These are phyloP conservation scores for Neomorphus geoffroyi DNA, from an alignment of 2,797 vertebrate species.

Conservation along the genomic window DNA sequence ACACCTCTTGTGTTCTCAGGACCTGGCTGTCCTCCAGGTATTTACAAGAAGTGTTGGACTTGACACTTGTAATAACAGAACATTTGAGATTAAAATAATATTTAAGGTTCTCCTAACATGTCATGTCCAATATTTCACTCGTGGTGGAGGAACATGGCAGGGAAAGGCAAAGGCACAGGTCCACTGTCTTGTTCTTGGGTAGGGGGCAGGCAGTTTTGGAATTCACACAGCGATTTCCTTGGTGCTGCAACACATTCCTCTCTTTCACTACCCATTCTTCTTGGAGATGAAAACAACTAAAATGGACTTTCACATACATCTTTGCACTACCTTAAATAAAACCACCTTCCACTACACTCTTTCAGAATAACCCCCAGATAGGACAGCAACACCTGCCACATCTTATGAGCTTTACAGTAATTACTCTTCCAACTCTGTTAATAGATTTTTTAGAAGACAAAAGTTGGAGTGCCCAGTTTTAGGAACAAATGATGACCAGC, in stretches of 20 bases:
- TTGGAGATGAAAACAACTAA: not conserved
- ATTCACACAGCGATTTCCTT: not conserved
- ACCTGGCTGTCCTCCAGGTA: slow-evolving; percentile 63
- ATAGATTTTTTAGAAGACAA: no score
- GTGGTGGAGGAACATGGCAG: not conserved
- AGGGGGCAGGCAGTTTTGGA: not conserved
- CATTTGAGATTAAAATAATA: slow-evolving; percentile 72
- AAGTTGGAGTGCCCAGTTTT: not conserved
- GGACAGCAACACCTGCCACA: not conserved
- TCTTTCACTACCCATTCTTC: not conserved
- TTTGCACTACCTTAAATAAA: not conserved
- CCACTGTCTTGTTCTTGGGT: not conserved
- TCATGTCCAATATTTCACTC: slow-evolving; percentile 59
- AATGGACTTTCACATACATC: not conserved
- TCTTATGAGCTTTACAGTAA: slow-evolving; percentile 37
- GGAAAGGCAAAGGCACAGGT: slow-evolving; percentile 16
- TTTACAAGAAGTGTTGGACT: slow-evolving; percentile 69
- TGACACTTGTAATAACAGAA: slow-evolving; percentile 71
- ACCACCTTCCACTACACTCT: not conserved
- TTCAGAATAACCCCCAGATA: not conserved
- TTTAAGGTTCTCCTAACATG: slow-evolving; percentile 63
- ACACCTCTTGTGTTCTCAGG: slow-evolving; percentile 55
- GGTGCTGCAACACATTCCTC: not conserved
- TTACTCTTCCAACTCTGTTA: not conserved
- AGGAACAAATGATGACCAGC: not conserved